These are phyloP conservation scores for Tiliacea citrago DNA, from an alignment of 2,888 invertebrate species.

Conservation along the genomic window DNA sequence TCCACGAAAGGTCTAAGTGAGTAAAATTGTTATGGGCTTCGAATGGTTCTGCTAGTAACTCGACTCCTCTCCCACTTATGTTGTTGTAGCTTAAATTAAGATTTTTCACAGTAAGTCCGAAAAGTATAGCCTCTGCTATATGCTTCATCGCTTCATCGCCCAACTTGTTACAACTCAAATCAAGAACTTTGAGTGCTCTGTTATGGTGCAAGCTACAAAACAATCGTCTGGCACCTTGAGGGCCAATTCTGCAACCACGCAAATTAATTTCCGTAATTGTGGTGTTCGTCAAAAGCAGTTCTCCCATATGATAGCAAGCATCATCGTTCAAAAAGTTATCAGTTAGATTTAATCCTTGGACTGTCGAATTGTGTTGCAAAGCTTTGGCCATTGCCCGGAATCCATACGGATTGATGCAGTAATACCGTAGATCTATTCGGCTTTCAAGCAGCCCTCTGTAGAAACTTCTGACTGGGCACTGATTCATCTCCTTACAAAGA, in stretches of 20 bases:
- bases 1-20: constrained; percentile 81
- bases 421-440: constrained; percentile 80
- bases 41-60: constrained; percentile 72
- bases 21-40: constrained; percentile 77
- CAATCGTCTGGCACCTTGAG: constrained; percentile 72
- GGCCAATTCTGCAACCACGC: constrained; percentile 81
- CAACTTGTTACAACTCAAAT: constrained; percentile 77
- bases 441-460: constrained; percentile 72
- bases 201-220: constrained; percentile 71
- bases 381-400: constrained; percentile 81
- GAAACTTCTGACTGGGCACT: constrained; percentile 76
- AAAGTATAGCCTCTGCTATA: constrained; percentile 70
- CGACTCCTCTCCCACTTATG: constrained; percentile 74
- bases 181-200: constrained; percentile 70
- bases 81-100: constrained; percentile 78
- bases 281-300: constrained; percentile 77
- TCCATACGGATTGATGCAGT: constrained; percentile 78
- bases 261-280: constrained; percentile 76
- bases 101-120: constrained; percentile 72
- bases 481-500: constrained; percentile 79
- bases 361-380: constrained; percentile 75
- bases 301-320: constrained; percentile 81
- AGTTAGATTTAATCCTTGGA: constrained; percentile 75
- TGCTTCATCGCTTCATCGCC: constrained; percentile 74
- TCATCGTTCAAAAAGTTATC: constrained; percentile 81